Conservation (phyloP, 2,113 vertebrate genomes). For the Chascanopsetta lugubris region DNA sequence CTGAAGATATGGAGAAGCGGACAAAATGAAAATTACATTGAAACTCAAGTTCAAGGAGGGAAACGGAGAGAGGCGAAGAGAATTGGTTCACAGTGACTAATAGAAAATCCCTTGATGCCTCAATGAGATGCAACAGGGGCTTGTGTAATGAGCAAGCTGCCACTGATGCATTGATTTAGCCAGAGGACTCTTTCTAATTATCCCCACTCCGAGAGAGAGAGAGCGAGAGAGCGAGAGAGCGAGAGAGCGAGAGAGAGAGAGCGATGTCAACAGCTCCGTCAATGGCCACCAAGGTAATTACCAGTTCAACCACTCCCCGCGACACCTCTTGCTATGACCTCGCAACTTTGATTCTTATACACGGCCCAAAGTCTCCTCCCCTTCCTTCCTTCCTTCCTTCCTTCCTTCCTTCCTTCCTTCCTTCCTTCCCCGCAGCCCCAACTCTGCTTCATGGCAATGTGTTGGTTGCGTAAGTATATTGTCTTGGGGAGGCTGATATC, state of each 20-base stretch:
- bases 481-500: not conserved
- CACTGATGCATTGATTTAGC: conserved; percentile 67
- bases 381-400: not conserved
- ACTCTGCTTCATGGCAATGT: conserved; percentile 2
- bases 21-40: conserved; percentile 36
- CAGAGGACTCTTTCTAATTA: conserved; percentile 71
- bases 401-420: not conserved
- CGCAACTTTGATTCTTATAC: conserved; percentile 15
- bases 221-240: conserved; percentile 58
- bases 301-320: conserved; percentile 20
- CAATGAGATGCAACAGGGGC: conserved; percentile 65
- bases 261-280: conserved; percentile 70
- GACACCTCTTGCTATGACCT: conserved; percentile 17
- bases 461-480: not conserved
- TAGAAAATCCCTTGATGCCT: conserved; percentile 65
- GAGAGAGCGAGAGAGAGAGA: conserved; percentile 64
- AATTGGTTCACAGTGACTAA: conserved; percentile 38
- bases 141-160: conserved; percentile 66
- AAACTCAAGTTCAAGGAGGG: not conserved
- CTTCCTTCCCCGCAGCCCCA: not conserved
- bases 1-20: conserved; percentile 13
- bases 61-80: conserved; percentile 10
- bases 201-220: conserved; percentile 62
- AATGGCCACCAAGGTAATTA: conserved; percentile 60
- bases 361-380: conserved; percentile 24